These are phyloP conservation scores for Ceuthmochares aereus DNA, from an alignment of 2,113 vertebrate species.

Conservation along the genomic window DNA sequence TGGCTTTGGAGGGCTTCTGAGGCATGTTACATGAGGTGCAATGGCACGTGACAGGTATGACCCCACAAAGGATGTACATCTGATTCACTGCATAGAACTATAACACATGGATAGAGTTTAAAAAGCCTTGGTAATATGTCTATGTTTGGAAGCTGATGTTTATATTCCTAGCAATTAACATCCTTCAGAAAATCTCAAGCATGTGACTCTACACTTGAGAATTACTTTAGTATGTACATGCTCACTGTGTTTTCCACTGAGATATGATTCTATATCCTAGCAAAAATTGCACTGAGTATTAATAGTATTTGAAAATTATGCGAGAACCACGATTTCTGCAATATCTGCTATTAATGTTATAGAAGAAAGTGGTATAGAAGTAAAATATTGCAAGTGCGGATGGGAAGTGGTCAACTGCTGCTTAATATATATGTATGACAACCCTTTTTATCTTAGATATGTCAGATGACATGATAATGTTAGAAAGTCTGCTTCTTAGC, in stretches of 20 bases:
- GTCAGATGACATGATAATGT: not conserved
- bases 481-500: not conserved
- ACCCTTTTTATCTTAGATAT: not conserved
- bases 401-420: not conserved
- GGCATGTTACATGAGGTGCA: fast-evolving
- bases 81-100: not conserved
- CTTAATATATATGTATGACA: not conserved
- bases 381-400: not conserved
- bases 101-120: not conserved
- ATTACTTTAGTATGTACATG: not conserved
- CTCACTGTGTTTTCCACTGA: not conserved
- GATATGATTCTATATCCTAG: not conserved
- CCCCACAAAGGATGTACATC: not conserved
- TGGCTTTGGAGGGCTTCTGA: not conserved
- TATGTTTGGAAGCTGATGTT: not conserved
- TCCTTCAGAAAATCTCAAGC: not conserved
- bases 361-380: not conserved
- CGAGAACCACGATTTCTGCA: not conserved
- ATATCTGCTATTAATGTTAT: not conserved
- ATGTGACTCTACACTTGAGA: not conserved
- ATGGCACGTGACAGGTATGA: not conserved
- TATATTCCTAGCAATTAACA: not conserved
- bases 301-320: not conserved
- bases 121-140: not conserved
- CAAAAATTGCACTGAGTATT: not conserved